Evolutionary conservation across 1,140 invertebrate genomes (phyloP), one percentile per base, ranked within the genome.

Genomic region (Uloborus diversus): DNA sequence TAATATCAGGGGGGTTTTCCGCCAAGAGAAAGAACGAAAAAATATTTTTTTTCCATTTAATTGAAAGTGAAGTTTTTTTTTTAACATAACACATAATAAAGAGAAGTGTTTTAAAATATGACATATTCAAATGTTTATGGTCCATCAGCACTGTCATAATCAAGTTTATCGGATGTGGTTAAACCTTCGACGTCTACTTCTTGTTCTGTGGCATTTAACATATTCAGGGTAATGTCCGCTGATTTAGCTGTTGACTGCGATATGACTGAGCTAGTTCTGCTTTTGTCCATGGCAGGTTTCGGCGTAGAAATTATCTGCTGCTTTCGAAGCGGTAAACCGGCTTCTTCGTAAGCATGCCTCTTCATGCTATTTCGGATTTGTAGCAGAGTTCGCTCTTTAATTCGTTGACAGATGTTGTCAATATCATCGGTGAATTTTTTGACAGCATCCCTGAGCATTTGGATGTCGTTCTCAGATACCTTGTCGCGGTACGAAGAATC

Each of bases 171-270:
- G 4, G 68, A 9, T 27, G 64, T 56, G 32, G 57, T 28, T 28
- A 80, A 37, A n/a, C 79, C 68, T 65, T 80, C 79, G 32, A 80
- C 79, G 57, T 80, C 79, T 53, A 80, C 79, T 65, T 80, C 79
- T 71, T 51, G 79, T 33, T 80, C 79, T 27, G 79, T 80, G 47
- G 79, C 79, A 73, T 80, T 80, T n/a, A 80, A 61, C 79, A 80
- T 80, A 53, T 80, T 80, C 30, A 80, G 25, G 5, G 79, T 80
- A 23, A 80, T 80, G 32, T 80, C 79, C 17, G 76, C 76, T 20
- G 76, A 79, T 61, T 79, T 79, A 1, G 76, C 76, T 25, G 64
- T n/a, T 23, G 76, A 17, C 28, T 79, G 76, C 2, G 76, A 69
- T 27, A 79, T 13, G 1, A 68, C 53, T 47, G 25, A 37, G n/a